phyloP scores from a whole-genome alignment of 1,140 invertebrate species.

The Pseudachorutes palmiensis region DNA sequence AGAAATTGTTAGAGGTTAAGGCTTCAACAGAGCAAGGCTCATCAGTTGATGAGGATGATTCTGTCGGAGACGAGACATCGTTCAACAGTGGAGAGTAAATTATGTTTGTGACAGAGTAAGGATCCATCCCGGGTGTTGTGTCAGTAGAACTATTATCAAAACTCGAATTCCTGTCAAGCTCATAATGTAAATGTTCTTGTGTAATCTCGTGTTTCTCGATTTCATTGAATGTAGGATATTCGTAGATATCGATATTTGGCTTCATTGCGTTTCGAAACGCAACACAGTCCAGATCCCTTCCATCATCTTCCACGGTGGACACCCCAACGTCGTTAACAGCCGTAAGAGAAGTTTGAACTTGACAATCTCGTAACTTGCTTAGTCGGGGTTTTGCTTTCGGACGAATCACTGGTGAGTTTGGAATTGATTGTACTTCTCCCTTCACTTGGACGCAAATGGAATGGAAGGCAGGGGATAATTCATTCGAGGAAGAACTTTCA shows the following conservation, averaged over 20 bases:
- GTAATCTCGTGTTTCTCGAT: conserved; percentile 2
- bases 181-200: conserved; percentile 13
- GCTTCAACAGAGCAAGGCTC: not conserved
- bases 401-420: not conserved
- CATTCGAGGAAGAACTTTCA: conserved; percentile 24
- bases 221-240: conserved; percentile 6
- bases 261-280: not conserved
- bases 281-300: too few relatives aligned
- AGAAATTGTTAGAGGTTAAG: too few relatives aligned
- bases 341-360: conserved; percentile 27
- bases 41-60: conserved; percentile 4
- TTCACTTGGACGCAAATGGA: conserved; percentile 7
- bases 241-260: not conserved
- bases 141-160: conserved; percentile 34
- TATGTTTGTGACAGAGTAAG: conserved; percentile 31
- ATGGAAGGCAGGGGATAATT: conserved; percentile 18
- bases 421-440: not conserved
- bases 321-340: conserved; percentile 25
- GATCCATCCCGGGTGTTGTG: conserved; percentile 28
- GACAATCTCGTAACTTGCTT: conserved; percentile 17
- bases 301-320: conserved; percentile 17
- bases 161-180: conserved; percentile 36
- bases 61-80: conserved; percentile 25
- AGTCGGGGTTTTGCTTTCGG: conserved; percentile 4
- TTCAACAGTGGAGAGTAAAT: conserved; percentile 37